Evolutionary conservation across 1,140 invertebrate species (phyloP).

Genomic region (Scaptodrosophila lebanonensis): DNA sequence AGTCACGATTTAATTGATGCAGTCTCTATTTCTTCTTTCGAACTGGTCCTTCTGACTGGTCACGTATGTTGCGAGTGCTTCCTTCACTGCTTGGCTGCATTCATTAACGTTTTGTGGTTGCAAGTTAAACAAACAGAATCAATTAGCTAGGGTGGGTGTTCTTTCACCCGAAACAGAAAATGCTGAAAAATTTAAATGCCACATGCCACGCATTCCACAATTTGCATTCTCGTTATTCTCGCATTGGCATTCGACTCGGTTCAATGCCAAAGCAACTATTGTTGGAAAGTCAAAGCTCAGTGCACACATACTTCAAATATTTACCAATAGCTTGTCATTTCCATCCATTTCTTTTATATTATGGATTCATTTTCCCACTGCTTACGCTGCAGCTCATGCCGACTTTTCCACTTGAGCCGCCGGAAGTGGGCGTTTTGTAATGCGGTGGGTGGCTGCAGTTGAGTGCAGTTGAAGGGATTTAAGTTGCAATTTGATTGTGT

Average conservation of each 20-base stretch:
- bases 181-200: conserved; percentile 23
- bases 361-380: conserved; percentile 8
- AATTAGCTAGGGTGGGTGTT: conserved; percentile 58
- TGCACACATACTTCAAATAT: conserved; percentile 61
- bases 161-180: background rate
- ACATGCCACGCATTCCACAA: conserved; percentile 52
- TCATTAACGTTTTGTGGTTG: conserved; percentile 33
- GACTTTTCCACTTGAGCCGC: conserved; percentile 52
- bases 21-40: background rate
- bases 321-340: conserved; percentile 39
- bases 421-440: no score
- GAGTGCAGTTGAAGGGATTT: no score
- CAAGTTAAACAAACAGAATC: conserved; percentile 35
- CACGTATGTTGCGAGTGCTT: conserved; percentile 7
- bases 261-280: conserved; percentile 7
- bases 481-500: conserved; percentile 23
- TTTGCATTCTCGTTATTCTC: conserved; percentile 49
- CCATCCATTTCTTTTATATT: conserved; percentile 50
- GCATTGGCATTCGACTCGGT: conserved; percentile 7
- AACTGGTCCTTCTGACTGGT: conserved; percentile 2
- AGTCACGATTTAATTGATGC: no score
- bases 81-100: conserved; percentile 2
- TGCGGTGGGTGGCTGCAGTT: no score
- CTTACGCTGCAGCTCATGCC: conserved; percentile 37
- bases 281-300: conserved; percentile 25